Evolutionary conservation across 1,140 invertebrate genomes (phyloP), one percentile per base, ranked within the genome.

Genomic region (Euura lappo): DNA sequence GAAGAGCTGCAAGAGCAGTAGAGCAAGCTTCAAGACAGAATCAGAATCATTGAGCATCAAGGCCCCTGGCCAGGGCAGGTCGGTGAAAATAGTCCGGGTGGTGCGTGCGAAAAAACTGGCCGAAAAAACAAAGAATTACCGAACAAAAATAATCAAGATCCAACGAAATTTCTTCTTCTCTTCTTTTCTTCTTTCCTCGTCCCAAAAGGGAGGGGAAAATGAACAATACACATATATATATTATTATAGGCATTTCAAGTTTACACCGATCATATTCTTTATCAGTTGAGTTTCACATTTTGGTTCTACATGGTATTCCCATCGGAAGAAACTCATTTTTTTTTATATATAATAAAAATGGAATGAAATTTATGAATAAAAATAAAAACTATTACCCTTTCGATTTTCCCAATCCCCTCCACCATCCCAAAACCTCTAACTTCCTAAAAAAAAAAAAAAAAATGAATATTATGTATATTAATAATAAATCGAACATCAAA

Each of bases 241-340:
- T 28, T 28, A 28, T 28, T n/a, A 70, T 8, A 45, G 44, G 11
- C 60, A 67, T 69, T 69, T 73, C 68, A 70, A 73, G 68, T 68
- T 43, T 42, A 43, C 67, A 70, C 69, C 69, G 85, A 86, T 87
- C 85, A 86, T 86, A 86, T 88, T 87, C 85, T 87, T 87, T 86
- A 85, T 88, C 85, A 84, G 79, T 86, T 79, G 80, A 74, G 81
- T 77, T 77, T 78, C 28, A 28, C 28, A 28, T 60, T 65, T 79
- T 83, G 66, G 75, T 73, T 60, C 28, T 60, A 6, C 51, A 80
- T 75, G 70, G 72, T 72, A 71, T 71, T 75, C 78, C 69, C 69
- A 71, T 68, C 8, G 13, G 28, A 68, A 42, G 13, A 68, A 13
- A 68, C 66, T 42, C 44, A 28, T 28, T 69, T 73, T 75, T 77